phyloP scores from a whole-genome alignment of 1,140 invertebrate genomes.

The Coboldia fuscipes region DNA sequence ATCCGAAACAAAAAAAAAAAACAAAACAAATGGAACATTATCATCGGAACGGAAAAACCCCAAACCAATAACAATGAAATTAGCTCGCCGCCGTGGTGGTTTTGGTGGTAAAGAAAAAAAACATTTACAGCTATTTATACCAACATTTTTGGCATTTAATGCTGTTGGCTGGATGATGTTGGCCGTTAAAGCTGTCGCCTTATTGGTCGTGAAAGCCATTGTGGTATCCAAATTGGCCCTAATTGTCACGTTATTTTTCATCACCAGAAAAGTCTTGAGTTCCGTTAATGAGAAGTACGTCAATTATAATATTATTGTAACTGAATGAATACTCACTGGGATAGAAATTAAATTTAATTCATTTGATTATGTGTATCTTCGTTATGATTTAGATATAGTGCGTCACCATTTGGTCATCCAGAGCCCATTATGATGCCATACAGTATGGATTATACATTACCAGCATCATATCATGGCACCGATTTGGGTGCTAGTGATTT shows the following conservation, averaged over 20 bases:
- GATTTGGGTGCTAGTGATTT: slow-evolving; percentile 8
- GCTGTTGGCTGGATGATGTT: slow-evolving; percentile 31
- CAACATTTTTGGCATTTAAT: slow-evolving; percentile 36
- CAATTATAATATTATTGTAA: neutral
- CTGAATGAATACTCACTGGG: no score
- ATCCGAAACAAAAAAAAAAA: no score
- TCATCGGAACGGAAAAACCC: no score
- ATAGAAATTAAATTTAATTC: no score
- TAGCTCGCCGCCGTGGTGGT: slow-evolving; percentile 9
- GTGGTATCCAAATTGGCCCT: slow-evolving; percentile 36
- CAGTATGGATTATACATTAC: slow-evolving; percentile 15
- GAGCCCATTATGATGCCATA: slow-evolving; percentile 16
- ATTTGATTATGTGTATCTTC: no score
- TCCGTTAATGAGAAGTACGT: slow-evolving; percentile 16
- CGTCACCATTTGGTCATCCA: neutral
- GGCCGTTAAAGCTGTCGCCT: slow-evolving; percentile 28
- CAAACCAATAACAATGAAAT: no score
- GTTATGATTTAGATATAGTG: neutral
- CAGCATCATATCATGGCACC: slow-evolving; percentile 3
- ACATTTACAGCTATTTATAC: slow-evolving; percentile 31
- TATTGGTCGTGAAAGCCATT: slow-evolving; percentile 35
- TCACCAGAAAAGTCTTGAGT: slow-evolving; percentile 32
- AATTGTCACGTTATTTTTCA: slow-evolving; percentile 28
- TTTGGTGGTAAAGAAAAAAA: slow-evolving; percentile 21
- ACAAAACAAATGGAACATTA: no score